Evolutionary conservation across 2,888 invertebrate genomes (phyloP).

Genomic region (Acanthosepion pharaonis): DNA sequence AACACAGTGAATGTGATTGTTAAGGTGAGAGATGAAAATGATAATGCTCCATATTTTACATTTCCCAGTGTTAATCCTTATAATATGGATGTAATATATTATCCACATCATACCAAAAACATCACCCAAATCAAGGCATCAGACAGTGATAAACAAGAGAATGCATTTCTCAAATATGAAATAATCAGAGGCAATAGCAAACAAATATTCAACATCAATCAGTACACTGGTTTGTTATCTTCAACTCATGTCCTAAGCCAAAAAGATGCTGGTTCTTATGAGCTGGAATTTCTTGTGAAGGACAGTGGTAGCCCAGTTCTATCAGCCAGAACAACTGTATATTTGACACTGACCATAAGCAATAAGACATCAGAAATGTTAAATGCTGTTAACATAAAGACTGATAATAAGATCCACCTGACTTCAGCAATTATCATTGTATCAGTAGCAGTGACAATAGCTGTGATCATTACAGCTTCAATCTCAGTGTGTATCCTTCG

Average conservation of each 20-base stretch:
- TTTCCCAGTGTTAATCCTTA: constrained; percentile 33
- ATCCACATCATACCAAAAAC: not conserved
- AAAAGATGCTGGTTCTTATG: not conserved
- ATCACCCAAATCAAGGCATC: not conserved
- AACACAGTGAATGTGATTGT: constrained; percentile 12
- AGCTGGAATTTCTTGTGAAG: not conserved
- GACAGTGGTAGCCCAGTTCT: constrained; percentile 22
- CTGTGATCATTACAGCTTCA: constrained; percentile 33
- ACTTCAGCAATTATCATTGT: constrained; percentile 15
- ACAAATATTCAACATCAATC: constrained; percentile 1
- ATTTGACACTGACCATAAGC: not conserved
- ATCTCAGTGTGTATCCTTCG: constrained; percentile 33
- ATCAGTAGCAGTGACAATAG: not conserved
- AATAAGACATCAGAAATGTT: constrained; percentile 9
- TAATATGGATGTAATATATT: not conserved
- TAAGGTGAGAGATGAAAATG: constrained; percentile 33
- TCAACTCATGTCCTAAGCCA: constrained; percentile 33
- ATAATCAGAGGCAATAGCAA: constrained; percentile 22
- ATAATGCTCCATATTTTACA: constrained; percentile 23
- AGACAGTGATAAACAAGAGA: constrained; percentile 21
- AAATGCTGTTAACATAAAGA: constrained; percentile 13
- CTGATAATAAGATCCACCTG: constrained; percentile 21
- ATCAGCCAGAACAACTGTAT: not conserved
- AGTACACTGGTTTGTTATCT: constrained; percentile 20
- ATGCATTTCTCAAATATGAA: constrained; percentile 33